A percentile compares a stretch with the other conserved stretches of the same genome.
Conservation (phyloP, 2,113 vertebrate species). For the Caretta caretta region DNA sequence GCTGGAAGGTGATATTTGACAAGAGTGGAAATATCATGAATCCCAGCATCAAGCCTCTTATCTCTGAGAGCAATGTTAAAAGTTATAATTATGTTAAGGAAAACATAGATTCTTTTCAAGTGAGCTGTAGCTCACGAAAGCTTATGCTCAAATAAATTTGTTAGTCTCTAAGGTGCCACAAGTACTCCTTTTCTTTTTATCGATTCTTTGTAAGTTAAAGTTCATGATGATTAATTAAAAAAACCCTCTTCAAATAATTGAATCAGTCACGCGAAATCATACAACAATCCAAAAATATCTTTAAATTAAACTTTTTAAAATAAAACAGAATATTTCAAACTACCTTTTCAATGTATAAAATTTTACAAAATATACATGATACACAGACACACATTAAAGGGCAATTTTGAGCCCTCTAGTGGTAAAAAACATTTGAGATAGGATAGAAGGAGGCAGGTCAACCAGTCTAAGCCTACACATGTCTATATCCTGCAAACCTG, state of each 20-base stretch:
- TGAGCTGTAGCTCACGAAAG: too few species aligned
- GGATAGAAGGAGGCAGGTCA: background rate
- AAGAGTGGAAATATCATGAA: background rate
- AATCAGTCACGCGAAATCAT: background rate
- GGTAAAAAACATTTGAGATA: conserved; percentile 21
- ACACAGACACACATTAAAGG: background rate
- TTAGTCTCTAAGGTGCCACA: too few species aligned
- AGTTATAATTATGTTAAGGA: background rate
- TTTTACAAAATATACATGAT: background rate
- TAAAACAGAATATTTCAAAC: background rate
- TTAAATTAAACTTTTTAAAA: background rate
- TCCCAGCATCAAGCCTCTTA: background rate
- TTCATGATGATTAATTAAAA: background rate
- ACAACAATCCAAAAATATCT: background rate
- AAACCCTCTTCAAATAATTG: background rate
- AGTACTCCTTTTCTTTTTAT: too few species aligned
- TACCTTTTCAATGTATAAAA: background rate
- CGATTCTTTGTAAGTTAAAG: background rate
- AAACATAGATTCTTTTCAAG: background rate
- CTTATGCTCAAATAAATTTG: too few species aligned
- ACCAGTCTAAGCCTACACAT: background rate
- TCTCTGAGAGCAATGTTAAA: background rate
- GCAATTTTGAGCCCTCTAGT: conserved; percentile 71
- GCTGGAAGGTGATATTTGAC: background rate
- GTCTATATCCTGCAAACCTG: background rate